Evolutionary conservation across 2,113 vertebrate species (phyloP).

Genomic region (Montifringilla adamsi): DNA sequence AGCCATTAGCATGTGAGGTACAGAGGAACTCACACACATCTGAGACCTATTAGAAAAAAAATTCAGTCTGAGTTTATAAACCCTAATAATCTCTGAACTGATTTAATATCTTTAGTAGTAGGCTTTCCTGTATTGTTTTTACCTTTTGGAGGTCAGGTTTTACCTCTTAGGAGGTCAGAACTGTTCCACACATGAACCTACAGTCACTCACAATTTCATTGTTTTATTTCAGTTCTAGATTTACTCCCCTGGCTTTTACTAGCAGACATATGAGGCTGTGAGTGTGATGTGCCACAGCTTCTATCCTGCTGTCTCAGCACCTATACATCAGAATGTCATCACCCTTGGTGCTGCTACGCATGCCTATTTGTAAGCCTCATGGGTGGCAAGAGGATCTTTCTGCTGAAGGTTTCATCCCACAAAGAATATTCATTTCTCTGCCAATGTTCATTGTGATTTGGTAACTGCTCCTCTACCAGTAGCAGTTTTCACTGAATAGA

Average conservation of each 20-base stretch:
- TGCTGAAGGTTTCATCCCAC: neutral
- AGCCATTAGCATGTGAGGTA: fast-evolving
- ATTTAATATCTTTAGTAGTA: slow-evolving; percentile 46
- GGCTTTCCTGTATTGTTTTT: slow-evolving; percentile 48
- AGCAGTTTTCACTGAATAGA: neutral
- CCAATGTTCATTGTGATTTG: neutral
- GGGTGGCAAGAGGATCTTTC: neutral
- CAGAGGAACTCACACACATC: slow-evolving; percentile 5
- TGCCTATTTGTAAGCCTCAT: neutral
- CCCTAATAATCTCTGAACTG: slow-evolving; percentile 34
- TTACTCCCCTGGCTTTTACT: slow-evolving; percentile 7
- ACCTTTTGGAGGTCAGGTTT: slow-evolving; percentile 37
- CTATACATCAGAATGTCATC: slow-evolving; percentile 16
- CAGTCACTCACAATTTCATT: neutral
- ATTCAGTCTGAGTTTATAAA: slow-evolving; percentile 21
- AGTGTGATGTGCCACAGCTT: neutral
- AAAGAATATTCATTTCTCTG: neutral
- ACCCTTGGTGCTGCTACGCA: neutral
- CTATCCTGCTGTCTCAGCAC: neutral
- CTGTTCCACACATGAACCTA: neutral
- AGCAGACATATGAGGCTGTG: neutral
- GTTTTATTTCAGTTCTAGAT: slow-evolving; percentile 23
- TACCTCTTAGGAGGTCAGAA: slow-evolving; percentile 33
- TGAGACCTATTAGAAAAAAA: slow-evolving; percentile 34
- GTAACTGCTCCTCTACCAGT: neutral